Evolutionary conservation across 2,888 invertebrate species (phyloP).

Genomic region (Nematopogon swammerdamellus): DNA sequence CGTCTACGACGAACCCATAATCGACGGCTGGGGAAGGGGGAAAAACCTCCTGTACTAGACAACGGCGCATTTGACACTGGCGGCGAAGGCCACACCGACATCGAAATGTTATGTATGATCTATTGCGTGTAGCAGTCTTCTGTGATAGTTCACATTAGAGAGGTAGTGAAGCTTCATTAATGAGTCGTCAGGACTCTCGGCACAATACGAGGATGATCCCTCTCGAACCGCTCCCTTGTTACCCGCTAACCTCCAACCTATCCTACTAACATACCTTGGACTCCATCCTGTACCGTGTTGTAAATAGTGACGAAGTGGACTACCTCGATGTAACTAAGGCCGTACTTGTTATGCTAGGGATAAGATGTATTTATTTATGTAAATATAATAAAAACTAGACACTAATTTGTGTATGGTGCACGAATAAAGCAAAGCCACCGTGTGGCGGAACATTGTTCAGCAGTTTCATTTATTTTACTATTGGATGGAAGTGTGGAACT

Average conservation of each 20-base stretch:
- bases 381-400: background rate
- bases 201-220: no score
- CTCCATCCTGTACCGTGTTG: background rate
- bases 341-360: background rate
- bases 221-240: background rate
- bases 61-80: background rate
- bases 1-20: no score
- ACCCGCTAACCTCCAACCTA: background rate
- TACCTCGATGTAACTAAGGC: background rate
- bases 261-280: background rate
- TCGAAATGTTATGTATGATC: no score
- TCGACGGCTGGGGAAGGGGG: background rate
- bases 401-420: background rate
- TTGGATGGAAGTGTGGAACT: no score
- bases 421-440: background rate
- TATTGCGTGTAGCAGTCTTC: background rate
- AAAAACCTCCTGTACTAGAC: background rate
- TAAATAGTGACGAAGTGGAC: background rate
- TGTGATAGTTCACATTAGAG: background rate
- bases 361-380: background rate
- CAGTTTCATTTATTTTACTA: no score
- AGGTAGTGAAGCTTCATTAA: no score
- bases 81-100: no score
- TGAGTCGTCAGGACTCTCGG: no score
- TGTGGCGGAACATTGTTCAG: no score